A percentile compares a stretch with the other conserved stretches of the same genome.
Conservation (phyloP, 2,888 invertebrate genomes). For the Anoplius nigerrimus region DNA sequence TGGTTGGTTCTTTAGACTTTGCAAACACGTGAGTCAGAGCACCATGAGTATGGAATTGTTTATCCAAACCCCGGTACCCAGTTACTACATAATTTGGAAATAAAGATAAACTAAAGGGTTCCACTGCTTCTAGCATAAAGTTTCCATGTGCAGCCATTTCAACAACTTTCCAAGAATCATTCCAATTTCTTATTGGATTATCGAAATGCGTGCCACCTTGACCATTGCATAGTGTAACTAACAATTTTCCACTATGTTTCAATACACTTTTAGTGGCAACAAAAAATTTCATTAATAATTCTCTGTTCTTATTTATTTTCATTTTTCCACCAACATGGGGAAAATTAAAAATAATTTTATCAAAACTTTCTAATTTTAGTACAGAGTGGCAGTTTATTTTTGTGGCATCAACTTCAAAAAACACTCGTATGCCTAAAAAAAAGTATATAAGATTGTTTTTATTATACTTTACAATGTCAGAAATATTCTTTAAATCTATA, state of each 20-base stretch:
- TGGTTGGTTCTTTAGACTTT: conserved; percentile 39
- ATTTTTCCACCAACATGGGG: conserved; percentile 80
- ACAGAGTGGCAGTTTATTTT: conserved; percentile 66
- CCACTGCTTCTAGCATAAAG: conserved; percentile 72
- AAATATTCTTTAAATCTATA: conserved; percentile 36
- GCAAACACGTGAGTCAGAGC: conserved; percentile 70
- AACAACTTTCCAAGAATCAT: conserved; percentile 78
- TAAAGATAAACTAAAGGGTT: conserved; percentile 68
- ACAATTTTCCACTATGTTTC: conserved; percentile 66
- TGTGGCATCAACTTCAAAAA: conserved; percentile 77
- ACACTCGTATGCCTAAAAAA: conserved; percentile 75
- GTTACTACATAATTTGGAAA: conserved; percentile 74
- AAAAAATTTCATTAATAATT: conserved; percentile 76
- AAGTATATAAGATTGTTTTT: conserved; percentile 44
- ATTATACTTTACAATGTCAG: conserved; percentile 11
- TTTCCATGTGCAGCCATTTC: conserved; percentile 77
- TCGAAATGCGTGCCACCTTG: conserved; percentile 78
- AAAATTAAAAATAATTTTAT: conserved; percentile 79
- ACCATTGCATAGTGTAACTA: conserved; percentile 77
- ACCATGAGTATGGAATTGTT: conserved; percentile 67
- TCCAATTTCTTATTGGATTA: conserved; percentile 72
- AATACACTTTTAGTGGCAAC: conserved; percentile 72
- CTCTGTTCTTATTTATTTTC: conserved; percentile 77
- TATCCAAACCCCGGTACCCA: conserved; percentile 75
- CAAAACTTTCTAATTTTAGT: conserved; percentile 66